A percentile compares a stretch with the other conserved stretches of the same genome.
Evolutionary conservation across 2,797 vertebrate genomes (phyloP).

Genomic region (Notamacropus eugenii): DNA sequence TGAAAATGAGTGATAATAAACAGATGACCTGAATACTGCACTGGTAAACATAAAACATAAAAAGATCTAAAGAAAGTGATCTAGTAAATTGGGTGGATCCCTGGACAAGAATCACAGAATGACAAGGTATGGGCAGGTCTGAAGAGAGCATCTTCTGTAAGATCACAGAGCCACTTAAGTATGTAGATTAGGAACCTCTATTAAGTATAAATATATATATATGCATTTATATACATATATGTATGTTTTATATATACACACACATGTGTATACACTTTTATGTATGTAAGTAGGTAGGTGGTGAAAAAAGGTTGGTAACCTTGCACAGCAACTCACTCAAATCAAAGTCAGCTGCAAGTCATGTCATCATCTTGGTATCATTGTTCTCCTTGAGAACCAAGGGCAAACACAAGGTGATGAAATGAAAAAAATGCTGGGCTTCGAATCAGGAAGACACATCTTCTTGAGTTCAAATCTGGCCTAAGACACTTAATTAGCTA

Average conservation of each 20-base stretch:
- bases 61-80: not conserved
- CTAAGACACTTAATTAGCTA: not conserved
- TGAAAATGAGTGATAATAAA: not conserved
- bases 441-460: not conserved
- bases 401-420: not conserved
- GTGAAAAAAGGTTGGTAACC: not conserved
- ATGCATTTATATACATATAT: too few relatives aligned
- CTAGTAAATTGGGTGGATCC: not conserved
- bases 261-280: too few relatives aligned
- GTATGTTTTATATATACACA: too few relatives aligned
- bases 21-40: not conserved
- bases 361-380: too few relatives aligned
- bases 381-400: too few relatives aligned
- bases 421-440: not conserved
- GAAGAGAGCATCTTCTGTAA: not conserved
- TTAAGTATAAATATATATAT: not conserved
- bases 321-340: too few relatives aligned
- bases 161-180: not conserved
- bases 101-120: not conserved
- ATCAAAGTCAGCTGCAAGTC: too few relatives aligned
- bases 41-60: not conserved
- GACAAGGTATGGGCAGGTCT: not conserved
- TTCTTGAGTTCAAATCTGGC: not conserved
- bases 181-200: not conserved
- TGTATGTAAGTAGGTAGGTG: not conserved